These are phyloP conservation scores for Agonopterix subpropinquella DNA, from an alignment of 2,888 invertebrate species.

Conservation along the genomic window DNA sequence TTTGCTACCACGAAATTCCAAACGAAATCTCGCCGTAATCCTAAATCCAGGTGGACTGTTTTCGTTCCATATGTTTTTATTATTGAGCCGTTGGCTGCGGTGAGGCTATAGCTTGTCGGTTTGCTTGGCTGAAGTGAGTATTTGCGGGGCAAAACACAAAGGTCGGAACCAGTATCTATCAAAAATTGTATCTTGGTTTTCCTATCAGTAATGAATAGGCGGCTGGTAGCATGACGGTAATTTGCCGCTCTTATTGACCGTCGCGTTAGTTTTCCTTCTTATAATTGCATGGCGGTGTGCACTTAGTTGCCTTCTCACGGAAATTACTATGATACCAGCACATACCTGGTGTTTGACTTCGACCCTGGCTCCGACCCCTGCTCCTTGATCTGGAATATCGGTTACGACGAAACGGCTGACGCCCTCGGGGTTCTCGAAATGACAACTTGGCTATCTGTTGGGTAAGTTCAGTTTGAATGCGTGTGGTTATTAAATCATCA, in stretches of 20 bases:
- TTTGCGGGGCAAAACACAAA: neutral
- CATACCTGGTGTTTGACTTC: neutral
- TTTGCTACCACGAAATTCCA: too few species aligned
- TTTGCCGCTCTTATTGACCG: neutral
- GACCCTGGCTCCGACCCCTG: neutral
- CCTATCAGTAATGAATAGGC: neutral
- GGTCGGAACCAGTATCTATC: neutral
- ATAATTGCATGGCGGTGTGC: neutral
- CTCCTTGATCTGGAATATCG: neutral
- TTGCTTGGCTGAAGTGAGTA: too few species aligned
- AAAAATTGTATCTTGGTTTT: neutral
- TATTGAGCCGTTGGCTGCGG: too few species aligned
- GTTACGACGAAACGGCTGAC: neutral
- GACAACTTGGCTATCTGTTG: neutral
- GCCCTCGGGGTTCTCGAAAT: neutral
- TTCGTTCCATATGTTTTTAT: too few species aligned
- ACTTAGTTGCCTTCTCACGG: neutral
- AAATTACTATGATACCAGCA: neutral
- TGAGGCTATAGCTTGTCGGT: too few species aligned
- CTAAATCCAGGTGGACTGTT: too few species aligned
- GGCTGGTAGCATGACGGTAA: neutral
- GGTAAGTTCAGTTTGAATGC: neutral
- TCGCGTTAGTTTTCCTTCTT: neutral
- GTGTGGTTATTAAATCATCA: neutral
- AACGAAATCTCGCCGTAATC: too few species aligned